Base-by-base conservation (phyloP, 2,797 vertebrate genomes). In the Microcaecilia unicolor region DNA sequence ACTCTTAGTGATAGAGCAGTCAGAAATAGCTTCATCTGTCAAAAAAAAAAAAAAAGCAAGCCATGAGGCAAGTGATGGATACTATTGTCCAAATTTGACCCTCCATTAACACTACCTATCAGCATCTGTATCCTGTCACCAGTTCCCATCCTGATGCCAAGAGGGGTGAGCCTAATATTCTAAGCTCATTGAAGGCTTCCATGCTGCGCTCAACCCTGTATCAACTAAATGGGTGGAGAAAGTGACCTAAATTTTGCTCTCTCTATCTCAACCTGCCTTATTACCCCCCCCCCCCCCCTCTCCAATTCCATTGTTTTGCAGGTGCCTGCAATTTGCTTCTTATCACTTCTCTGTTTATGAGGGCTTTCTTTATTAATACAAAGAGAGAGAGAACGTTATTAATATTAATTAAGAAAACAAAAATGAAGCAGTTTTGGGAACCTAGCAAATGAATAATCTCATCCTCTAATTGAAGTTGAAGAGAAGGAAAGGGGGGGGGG, bases 81-180 rank as follows among this genome's bases (percentile, higher is more conserved):
- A 85, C 86, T 80, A 89, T 93, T 93, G 91, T 92, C 83, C 83
- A 68, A 74, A 77, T 38, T 47, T 90, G 89, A 94, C 88, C 90
- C 84, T 80, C 87, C 81, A 90, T 92, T 95, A 92, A 88, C 86
- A 90, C 83, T 67, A 81, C 79, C 84, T 87, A 84, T 82, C 86
- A 84, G 85, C 84, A 91, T 90, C 88, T 90, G 86, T 81, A 88
- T 80, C 67, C 82, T 80, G 86, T 86, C 88, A 81, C 66, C 40
- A 61, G 62, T 78, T 72, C 73, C 70, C 70, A 72, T 77, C 79
- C 78, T 66, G 55, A 70, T 76, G 74, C 71, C 80, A 85, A 81
- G 86, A 72, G 60, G 70, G 77, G 78, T 68, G 86, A 66, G 56
- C 82, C 73, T 86, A 81, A 79, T 84, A 85, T 85, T 84, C 74